These are phyloP conservation scores for Drosophila mettleri DNA, from an alignment of 2,888 invertebrate genomes.

Conservation along the genomic window DNA sequence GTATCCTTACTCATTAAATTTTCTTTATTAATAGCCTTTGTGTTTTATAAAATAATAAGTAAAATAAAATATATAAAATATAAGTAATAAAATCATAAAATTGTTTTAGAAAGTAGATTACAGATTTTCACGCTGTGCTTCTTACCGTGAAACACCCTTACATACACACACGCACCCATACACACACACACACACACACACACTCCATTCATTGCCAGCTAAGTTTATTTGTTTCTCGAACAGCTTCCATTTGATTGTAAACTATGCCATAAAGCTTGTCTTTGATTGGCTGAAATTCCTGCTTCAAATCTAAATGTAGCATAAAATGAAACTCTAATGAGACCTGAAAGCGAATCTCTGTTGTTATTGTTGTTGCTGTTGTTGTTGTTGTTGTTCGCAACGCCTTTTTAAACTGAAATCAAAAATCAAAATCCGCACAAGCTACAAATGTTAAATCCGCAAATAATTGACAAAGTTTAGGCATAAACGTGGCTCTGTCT, in stretches of 20 bases:
- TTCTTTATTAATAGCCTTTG: no score
- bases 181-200: no score
- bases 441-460: conserved; percentile 80
- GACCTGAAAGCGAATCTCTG: conserved; percentile 25
- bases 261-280: conserved; percentile 14
- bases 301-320: conserved; percentile 14
- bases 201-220: no score
- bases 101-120: not conserved
- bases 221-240: not conserved
- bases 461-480: conserved; percentile 81
- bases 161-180: no score
- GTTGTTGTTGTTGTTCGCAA: conserved; percentile 38
- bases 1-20: no score
- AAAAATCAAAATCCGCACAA: conserved; percentile 81
- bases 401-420: conserved; percentile 75
- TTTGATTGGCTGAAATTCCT: conserved; percentile 20
- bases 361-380: conserved; percentile 21
- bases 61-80: no score
- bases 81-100: no score
- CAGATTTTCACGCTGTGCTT: not conserved
- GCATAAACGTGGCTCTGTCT: conserved; percentile 77
- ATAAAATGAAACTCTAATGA: conserved; percentile 48
- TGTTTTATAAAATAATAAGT: no score
- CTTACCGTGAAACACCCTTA: not conserved
- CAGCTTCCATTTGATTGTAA: conserved; percentile 10